These are phyloP conservation scores for Dynastes tityus DNA, from an alignment of 2,888 invertebrate genomes.

Conservation along the genomic window DNA sequence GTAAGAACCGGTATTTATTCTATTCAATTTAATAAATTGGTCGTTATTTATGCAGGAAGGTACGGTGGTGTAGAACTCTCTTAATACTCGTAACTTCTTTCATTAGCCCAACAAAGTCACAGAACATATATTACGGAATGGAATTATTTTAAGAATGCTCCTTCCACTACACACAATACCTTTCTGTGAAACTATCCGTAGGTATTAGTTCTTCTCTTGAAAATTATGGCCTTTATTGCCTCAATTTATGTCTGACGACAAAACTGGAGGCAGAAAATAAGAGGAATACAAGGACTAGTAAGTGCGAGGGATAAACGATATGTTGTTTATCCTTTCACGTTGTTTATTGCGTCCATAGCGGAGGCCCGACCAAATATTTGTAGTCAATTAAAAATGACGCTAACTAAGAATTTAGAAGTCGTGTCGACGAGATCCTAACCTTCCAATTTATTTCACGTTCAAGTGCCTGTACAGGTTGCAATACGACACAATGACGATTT, in stretches of 20 bases:
- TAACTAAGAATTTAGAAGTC: conserved; percentile 44
- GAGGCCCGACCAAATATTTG: conserved; percentile 38
- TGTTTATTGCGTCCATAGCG: conserved; percentile 36
- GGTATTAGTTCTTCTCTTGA: conserved; percentile 39
- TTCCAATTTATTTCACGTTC: conserved; percentile 46
- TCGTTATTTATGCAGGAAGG: conserved; percentile 22
- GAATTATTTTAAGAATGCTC: conserved; percentile 34
- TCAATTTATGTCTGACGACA: conserved; percentile 39
- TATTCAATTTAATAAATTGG: conserved; percentile 34
- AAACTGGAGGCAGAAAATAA: conserved; percentile 31
- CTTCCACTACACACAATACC: conserved; percentile 39
- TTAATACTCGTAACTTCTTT: conserved; percentile 26
- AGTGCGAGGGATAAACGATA: conserved; percentile 24
- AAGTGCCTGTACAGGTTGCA: conserved; percentile 26
- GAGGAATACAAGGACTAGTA: conserved; percentile 33
- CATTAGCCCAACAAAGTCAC: conserved; percentile 31
- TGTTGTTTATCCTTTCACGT: conserved; percentile 28
- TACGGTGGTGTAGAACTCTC: conserved; percentile 19
- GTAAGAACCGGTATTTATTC: conserved; percentile 30
- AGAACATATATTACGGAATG: conserved; percentile 24
- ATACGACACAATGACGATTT: conserved; percentile 30
- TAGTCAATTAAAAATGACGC: conserved; percentile 42
- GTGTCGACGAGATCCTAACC: conserved; percentile 44
- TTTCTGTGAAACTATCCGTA: conserved; percentile 8
- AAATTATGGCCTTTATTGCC: conserved; percentile 40